Conservation (phyloP, 2,888 invertebrate species). For the Morpho deidamia region DNA sequence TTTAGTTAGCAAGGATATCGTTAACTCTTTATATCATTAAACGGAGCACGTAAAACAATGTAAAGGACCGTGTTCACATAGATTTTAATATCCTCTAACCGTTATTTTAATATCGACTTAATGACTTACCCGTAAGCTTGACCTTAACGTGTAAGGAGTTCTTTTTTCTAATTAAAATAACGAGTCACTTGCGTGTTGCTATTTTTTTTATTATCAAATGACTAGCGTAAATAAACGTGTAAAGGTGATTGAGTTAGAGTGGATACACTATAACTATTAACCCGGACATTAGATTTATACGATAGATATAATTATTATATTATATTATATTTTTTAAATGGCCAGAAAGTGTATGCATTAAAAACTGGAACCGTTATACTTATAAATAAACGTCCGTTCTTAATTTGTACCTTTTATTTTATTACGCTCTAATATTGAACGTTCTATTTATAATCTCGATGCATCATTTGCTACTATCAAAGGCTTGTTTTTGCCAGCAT, state of each 20-base stretch:
- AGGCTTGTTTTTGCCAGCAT: no score
- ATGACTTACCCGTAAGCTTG: conserved; percentile 17
- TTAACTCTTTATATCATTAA: no score
- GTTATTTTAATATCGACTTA: conserved; percentile 2
- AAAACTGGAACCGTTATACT: no score
- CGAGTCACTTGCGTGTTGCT: conserved; percentile 62
- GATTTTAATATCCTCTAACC: conserved; percentile 11
- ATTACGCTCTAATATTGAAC: no score
- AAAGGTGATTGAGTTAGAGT: conserved; percentile 45
- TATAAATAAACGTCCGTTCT: no score
- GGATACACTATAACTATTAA: neutral
- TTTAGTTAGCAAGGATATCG: neutral
- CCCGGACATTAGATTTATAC: no score
- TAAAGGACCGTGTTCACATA: conserved; percentile 8
- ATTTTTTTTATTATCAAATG: conserved; percentile 48
- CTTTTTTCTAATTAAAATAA: conserved; percentile 59
- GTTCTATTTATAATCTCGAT: no score
- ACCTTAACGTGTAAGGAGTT: conserved; percentile 20
- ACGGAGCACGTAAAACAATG: neutral
- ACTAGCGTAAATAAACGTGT: conserved; percentile 40
- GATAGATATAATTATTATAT: no score
- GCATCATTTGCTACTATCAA: no score
- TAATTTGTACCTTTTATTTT: no score
- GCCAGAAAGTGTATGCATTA: no score
- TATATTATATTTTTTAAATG: no score